A percentile compares a stretch with the other conserved stretches of the same genome.
These are phyloP conservation scores for Solen grandis DNA, from an alignment of 1,140 invertebrate species.

Conservation along the genomic window DNA sequence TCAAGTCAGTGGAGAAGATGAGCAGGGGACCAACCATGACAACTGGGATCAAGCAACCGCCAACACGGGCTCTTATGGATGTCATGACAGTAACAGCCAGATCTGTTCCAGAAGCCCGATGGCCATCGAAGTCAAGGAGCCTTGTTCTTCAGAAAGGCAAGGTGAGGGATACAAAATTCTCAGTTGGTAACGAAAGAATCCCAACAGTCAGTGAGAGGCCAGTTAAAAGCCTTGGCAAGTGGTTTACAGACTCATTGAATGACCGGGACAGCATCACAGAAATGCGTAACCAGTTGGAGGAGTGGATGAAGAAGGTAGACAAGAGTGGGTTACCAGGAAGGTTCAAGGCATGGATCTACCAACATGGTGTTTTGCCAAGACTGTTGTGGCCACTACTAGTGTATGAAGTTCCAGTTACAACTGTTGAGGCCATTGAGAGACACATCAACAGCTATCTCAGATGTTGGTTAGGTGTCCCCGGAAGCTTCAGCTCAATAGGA, in stretches of 20 bases:
- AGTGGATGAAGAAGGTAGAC: constrained; percentile 42
- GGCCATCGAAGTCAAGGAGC: constrained; percentile 36
- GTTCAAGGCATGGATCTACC: constrained; percentile 55
- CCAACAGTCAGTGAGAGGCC: constrained; percentile 29
- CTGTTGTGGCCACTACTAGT: constrained; percentile 20
- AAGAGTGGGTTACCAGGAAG: constrained; percentile 47
- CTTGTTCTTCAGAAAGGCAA: constrained; percentile 53
- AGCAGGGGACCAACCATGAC: constrained; percentile 16
- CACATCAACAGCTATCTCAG: constrained; percentile 9
- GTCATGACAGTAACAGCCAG: constrained; percentile 47
- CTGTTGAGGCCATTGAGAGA: constrained; percentile 23
- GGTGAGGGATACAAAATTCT: constrained; percentile 7
- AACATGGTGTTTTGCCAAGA: constrained; percentile 47
- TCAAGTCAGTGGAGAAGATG: constrained; percentile 30
- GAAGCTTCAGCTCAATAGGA: constrained; percentile 31
- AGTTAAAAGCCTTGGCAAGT: constrained; percentile 42
- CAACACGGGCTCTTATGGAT: constrained; percentile 48
- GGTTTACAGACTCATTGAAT: constrained; percentile 13
- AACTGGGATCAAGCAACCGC: constrained; percentile 7
- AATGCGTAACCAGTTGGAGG: neutral
- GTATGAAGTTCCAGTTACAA: constrained; percentile 31
- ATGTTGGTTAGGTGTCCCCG: constrained; percentile 33
- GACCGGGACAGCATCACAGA: constrained; percentile 26
- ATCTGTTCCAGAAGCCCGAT: constrained; percentile 16
- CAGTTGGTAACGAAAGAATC: neutral